Conservation (phyloP, 2,797 vertebrate species). For the Bradypodion ventrale region DNA sequence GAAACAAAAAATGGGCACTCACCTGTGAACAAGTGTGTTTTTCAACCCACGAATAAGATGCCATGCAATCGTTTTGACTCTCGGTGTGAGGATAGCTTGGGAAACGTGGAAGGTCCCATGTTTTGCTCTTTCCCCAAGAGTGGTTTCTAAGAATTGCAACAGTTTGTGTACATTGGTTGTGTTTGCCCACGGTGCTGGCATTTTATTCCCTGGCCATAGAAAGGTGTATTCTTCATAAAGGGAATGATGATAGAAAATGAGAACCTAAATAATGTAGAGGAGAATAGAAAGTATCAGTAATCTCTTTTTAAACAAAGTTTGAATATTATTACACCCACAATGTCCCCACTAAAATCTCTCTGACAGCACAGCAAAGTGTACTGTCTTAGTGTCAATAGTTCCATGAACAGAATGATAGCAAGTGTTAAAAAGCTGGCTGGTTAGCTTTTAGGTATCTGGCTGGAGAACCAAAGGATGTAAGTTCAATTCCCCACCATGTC, state of each 20-base stretch:
- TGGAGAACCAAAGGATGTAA: no score
- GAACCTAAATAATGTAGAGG: constrained; percentile 79
- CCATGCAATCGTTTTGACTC: constrained; percentile 86
- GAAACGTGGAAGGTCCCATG: constrained; percentile 92
- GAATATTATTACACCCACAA: background rate
- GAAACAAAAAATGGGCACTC: constrained; percentile 37
- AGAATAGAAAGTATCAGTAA: background rate
- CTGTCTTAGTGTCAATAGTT: background rate
- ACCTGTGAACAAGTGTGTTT: constrained; percentile 93
- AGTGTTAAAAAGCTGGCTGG: no score
- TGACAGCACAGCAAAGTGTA: background rate
- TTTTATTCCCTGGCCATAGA: constrained; percentile 93
- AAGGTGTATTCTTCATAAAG: constrained; percentile 77
- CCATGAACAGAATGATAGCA: background rate
- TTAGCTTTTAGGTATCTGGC: no score
- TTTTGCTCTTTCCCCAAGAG: constrained; percentile 84
- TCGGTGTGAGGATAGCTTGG: constrained; percentile 95
- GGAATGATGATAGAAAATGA: constrained; percentile 94
- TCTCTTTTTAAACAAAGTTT: background rate
- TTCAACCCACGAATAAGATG: constrained; percentile 89
- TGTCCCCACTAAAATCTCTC: background rate
- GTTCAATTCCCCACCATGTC: no score
- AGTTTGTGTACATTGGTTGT: constrained; percentile 91
- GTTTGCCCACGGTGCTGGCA: constrained; percentile 98
- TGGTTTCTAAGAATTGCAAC: constrained; percentile 91